phyloP scores from a whole-genome alignment of 2,113 vertebrate genomes.

The Heloderma charlesbogerti region DNA sequence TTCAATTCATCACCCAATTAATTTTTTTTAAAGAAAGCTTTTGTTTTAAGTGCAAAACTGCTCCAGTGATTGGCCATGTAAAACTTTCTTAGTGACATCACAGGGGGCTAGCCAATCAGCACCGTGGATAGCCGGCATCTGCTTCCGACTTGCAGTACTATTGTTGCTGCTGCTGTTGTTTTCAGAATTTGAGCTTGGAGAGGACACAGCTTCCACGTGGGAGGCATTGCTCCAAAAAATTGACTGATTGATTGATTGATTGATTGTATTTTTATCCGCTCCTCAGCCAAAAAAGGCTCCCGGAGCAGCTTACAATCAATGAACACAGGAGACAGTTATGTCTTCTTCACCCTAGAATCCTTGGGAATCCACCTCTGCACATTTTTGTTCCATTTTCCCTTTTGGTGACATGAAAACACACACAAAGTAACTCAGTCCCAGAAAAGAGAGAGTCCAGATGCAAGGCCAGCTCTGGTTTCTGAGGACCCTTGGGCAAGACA shows the following conservation, averaged over 20 bases:
- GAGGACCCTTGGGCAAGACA: no score
- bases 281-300: no score
- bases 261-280: no score
- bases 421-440: not conserved
- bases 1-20: not conserved
- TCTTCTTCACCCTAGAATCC: not conserved
- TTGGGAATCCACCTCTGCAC: not conserved
- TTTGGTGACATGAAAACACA: not conserved
- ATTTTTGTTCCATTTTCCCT: not conserved
- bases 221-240: not conserved
- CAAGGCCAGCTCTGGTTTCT: no score
- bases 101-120: not conserved
- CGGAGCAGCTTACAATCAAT: no score
- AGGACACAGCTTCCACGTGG: not conserved
- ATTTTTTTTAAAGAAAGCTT: not conserved
- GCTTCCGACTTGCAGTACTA: not conserved
- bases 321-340: no score
- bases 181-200: not conserved
- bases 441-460: not conserved
- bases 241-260: no score
- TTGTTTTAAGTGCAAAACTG: not conserved
- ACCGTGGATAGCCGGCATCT: not conserved
- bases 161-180: not conserved
- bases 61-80: not conserved
- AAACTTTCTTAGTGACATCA: not conserved